These are phyloP conservation scores for Gari tellinella DNA, from an alignment of 2,888 invertebrate genomes.

Conservation along the genomic window DNA sequence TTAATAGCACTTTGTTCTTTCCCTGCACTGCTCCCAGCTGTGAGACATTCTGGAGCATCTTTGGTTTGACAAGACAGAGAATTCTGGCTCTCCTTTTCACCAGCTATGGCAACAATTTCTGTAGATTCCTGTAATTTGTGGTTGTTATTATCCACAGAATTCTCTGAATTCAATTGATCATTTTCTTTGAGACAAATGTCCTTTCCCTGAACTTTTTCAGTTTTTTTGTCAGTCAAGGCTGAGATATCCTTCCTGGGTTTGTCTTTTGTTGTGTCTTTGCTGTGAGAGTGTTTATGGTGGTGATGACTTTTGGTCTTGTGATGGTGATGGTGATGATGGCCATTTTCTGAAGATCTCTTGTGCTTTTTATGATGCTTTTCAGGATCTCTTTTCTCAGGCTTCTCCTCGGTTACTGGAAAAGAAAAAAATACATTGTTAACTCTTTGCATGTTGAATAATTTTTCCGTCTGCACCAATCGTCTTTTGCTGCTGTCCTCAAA, in stretches of 20 bases:
- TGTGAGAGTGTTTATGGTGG: conserved; percentile 49
- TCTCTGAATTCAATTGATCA: background rate
- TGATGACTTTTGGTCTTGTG: conserved; percentile 53
- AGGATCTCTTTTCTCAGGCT: background rate
- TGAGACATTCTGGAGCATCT: no score
- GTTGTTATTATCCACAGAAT: background rate
- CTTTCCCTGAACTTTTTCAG: background rate
- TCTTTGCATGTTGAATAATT: no score
- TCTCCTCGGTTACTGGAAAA: conserved; percentile 6
- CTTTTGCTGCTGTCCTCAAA: no score
- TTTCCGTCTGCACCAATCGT: no score
- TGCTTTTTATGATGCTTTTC: conserved; percentile 46
- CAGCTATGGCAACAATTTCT: no score
- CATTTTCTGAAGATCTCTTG: conserved; percentile 37
- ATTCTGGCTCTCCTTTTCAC: no score
- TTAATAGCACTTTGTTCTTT: no score
- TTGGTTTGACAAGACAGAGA: no score
- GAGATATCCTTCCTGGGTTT: conserved; percentile 19
- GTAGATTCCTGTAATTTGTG: no score
- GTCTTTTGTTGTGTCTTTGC: conserved; percentile 22
- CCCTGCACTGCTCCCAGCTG: no score
- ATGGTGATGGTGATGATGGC: conserved; percentile 61
- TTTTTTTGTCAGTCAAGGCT: background rate
- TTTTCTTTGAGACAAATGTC: conserved; percentile 4
- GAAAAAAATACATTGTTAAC: no score